phyloP scores from a whole-genome alignment of 2,113 vertebrate genomes.

The Mellivora capensis region DNA sequence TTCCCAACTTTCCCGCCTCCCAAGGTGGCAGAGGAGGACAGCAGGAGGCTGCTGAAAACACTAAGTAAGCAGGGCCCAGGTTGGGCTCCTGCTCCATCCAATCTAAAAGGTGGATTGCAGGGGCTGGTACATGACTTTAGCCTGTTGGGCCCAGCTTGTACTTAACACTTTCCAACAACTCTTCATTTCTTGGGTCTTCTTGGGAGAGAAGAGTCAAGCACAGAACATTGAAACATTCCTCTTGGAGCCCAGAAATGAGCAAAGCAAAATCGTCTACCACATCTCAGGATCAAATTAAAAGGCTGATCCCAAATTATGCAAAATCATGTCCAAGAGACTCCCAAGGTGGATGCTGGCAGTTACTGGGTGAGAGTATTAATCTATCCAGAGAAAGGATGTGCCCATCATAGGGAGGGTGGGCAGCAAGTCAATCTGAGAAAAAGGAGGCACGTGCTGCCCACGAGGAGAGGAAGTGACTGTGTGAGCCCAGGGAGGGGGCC shows the following conservation, averaged over 20 bases:
- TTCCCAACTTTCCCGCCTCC: neutral
- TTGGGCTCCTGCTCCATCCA: neutral
- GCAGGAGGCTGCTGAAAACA: neutral
- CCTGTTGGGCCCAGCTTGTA: neutral
- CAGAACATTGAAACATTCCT: neutral
- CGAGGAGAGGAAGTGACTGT: accelerated
- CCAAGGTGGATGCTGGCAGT: neutral
- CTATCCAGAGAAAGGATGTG: neutral
- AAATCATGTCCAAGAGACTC: neutral
- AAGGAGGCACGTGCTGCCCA: neutral
- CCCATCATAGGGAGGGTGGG: neutral
- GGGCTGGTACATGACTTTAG: neutral
- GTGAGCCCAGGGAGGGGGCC: neutral
- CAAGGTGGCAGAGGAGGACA: neutral
- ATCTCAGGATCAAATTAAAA: neutral
- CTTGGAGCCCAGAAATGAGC: neutral
- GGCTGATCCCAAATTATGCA: neutral
- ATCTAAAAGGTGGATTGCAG: neutral
- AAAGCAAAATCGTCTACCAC: neutral
- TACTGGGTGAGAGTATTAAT: neutral
- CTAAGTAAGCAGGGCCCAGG: neutral
- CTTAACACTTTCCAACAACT: neutral
- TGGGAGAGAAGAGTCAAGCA: neutral
- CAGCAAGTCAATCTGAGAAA: neutral
- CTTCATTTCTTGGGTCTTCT: neutral